Percentiles rank a stretch among this genome's conserved stretches.
Conservation (phyloP, 2,888 invertebrate species). For the Hirtodrosophila duncani region DNA sequence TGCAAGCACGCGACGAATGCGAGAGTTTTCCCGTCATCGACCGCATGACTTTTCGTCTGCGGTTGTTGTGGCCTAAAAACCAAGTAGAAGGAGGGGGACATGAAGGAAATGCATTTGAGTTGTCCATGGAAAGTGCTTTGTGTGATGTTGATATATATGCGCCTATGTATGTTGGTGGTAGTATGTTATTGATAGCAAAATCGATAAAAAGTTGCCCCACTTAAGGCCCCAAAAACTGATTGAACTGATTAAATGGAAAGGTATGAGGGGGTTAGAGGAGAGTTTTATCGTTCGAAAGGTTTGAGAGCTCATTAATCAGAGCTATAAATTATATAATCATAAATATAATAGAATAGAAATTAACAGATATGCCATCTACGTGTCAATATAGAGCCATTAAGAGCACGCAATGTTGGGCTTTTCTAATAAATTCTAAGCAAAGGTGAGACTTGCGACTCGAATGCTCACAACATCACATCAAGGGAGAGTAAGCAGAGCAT, state of each 20-base stretch:
- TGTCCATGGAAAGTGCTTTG: constrained; percentile 14
- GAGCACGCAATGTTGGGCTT: no score
- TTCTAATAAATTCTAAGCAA: no score
- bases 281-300: no score
- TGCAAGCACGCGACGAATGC: constrained; percentile 49
- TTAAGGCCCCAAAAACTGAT: constrained; percentile 12
- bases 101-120: constrained; percentile 24
- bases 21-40: background rate
- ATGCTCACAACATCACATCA: no score
- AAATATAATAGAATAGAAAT: background rate
- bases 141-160: constrained; percentile 7
- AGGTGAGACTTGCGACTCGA: background rate
- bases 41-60: constrained; percentile 15
- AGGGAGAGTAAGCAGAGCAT: no score
- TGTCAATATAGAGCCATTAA: no score
- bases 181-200: constrained; percentile 37
- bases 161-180: constrained; percentile 35
- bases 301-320: constrained; percentile 28
- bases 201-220: constrained; percentile 32
- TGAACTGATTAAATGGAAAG: constrained; percentile 14
- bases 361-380: background rate
- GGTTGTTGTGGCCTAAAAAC: constrained; percentile 28
- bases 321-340: constrained; percentile 31
- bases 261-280: no score
- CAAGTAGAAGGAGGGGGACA: background rate